Percentiles rank a stretch among this genome's conserved stretches.
These are phyloP conservation scores for Podarcis raffonei DNA, from an alignment of 2,113 vertebrate species.

Conservation along the genomic window DNA sequence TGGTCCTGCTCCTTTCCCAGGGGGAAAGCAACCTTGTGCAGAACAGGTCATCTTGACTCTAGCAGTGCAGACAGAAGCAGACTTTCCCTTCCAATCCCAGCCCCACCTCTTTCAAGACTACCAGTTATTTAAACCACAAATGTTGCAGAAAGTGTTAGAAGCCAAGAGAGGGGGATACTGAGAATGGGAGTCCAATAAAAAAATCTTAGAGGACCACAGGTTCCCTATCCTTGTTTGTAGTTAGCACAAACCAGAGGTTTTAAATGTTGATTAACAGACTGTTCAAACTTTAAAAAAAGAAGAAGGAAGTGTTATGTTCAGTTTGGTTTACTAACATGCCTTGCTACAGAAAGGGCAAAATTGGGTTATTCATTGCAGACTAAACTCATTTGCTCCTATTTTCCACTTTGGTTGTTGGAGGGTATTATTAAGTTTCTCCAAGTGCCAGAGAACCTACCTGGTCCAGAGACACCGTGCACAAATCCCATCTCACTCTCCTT, in stretches of 20 bases:
- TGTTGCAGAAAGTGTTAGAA: background rate
- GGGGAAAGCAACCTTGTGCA: too few relatives aligned
- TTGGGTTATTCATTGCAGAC: background rate
- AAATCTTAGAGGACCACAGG: too few relatives aligned
- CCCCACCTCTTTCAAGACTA: background rate
- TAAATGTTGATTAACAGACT: too few relatives aligned
- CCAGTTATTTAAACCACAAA: background rate
- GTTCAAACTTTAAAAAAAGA: too few relatives aligned
- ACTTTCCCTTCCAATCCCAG: too few relatives aligned
- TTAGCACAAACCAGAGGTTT: too few relatives aligned
- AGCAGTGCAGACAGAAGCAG: background rate
- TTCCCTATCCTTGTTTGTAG: too few relatives aligned
- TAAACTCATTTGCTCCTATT: background rate
- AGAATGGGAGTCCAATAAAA: too few relatives aligned
- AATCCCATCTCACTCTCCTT: slow-evolving; percentile 56
- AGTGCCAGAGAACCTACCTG: slow-evolving; percentile 52
- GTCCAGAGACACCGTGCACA: slow-evolving; percentile 68
- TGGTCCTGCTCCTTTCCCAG: too few relatives aligned
- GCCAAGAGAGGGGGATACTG: too few relatives aligned
- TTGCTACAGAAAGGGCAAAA: background rate
- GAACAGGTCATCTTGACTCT: too few relatives aligned
- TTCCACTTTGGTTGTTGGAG: too few relatives aligned
- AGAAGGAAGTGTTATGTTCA: background rate
- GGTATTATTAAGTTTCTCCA: background rate
- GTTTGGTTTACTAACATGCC: background rate